Base-by-base conservation (phyloP, 1,140 invertebrate species). In the Hylyphantes graminicola region DNA sequence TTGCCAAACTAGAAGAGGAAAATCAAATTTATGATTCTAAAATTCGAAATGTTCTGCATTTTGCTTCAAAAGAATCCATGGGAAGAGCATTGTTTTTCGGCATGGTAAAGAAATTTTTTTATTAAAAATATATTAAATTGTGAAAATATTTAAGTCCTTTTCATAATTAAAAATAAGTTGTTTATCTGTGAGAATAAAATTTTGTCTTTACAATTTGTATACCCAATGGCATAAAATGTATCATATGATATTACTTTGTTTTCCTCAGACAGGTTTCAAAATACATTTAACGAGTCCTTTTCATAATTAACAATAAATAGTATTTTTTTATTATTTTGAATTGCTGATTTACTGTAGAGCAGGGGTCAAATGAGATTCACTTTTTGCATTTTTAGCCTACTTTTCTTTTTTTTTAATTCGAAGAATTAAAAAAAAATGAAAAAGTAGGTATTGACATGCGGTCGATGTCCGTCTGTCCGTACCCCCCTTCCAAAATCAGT, bases 41-140 rank as follows among this genome's bases (percentile, higher is more conserved):
- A 87, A 93, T 98, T 64, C 88, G 93, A 19, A 90, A 94, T 65
- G 92, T 98, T 19, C 89, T 99, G 9, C 87, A 92, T 68, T 90
- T 98, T 79, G 95, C 94, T 11, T 95, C 96, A 85, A 95, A 94
- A 88, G 97, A 99, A 89, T 94, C 96, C 15, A 90, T 95, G 70
- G 96, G 95, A 13, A 93, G 93, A 88, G 96, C 94, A 19, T 90
- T 96, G 83, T 99, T 99, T 91, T 99, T 96, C 91, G 97, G 96
- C 86, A 92, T 96, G 92, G 95, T 96, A 91, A 92, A 91, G 61
- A 72, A 70, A 59, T 59, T 72, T 67, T 67, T 12, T 67, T 17
- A 67, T 6, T 17, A 67, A 67, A 2, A n/a, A 12, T 67, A 21
- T 35, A 35, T 35, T 35, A 35, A 3, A 61, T 61, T 61, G 57